These are phyloP conservation scores for Platorchestia sp. DNA, from an alignment of 1,140 invertebrate genomes.

Conservation along the genomic window DNA sequence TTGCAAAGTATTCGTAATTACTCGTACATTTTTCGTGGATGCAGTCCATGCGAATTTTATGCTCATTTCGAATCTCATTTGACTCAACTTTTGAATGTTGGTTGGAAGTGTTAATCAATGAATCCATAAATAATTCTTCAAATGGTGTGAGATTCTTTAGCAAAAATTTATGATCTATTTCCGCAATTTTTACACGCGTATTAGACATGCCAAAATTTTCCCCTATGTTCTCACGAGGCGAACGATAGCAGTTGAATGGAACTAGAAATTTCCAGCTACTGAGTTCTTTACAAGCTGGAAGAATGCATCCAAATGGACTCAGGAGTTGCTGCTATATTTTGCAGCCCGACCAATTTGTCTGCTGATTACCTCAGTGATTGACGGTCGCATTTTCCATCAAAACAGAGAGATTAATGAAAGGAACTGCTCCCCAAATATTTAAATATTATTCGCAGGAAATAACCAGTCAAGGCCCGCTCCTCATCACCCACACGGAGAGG, in stretches of 20 bases:
- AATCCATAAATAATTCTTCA: not conserved
- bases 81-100: not conserved
- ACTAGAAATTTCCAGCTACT: not conserved
- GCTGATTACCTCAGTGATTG: slow-evolving; percentile 16
- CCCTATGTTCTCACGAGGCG: not conserved
- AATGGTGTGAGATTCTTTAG: not conserved
- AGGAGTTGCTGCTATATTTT: not conserved
- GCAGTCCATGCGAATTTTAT: not conserved
- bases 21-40: not conserved
- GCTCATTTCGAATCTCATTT: not conserved
- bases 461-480: not conserved
- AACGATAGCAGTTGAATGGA: not conserved
- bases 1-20: not conserved
- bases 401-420: not conserved
- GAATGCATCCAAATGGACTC: not conserved
- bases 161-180: not conserved
- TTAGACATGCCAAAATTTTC: not conserved
- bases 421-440: not conserved
- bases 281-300: not conserved
- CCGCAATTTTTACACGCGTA: not conserved
- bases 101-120: not conserved
- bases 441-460: not conserved
- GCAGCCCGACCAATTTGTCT: slow-evolving; percentile 9
- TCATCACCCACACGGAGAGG: not conserved
- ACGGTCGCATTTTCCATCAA: slow-evolving; percentile 5